Evolutionary conservation across 1,140 invertebrate genomes (phyloP).

Genomic region (Dendrolimus punctatus): DNA sequence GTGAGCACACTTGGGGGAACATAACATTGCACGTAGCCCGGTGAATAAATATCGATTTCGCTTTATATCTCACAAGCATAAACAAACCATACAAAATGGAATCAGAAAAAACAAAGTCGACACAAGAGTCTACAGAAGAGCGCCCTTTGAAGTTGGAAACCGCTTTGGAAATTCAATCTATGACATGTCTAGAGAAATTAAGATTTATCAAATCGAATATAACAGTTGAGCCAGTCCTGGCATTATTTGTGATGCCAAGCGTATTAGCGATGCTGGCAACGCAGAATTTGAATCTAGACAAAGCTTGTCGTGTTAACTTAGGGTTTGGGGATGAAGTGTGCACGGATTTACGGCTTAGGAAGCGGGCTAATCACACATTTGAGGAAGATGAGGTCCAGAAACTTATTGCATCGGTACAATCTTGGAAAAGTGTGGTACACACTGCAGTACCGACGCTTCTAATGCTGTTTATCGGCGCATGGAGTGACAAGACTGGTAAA

Average conservation of each 20-base stretch:
- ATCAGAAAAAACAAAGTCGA: conserved; percentile 4
- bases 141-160: conserved; percentile 35
- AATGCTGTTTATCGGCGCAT: conserved; percentile 74
- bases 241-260: conserved; percentile 53
- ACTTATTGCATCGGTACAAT: conserved; percentile 74
- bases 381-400: conserved; percentile 64
- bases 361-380: conserved; percentile 39
- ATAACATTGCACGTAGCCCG: too few relatives aligned
- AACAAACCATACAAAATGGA: conserved; percentile 18
- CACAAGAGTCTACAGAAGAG: conserved; percentile 25
- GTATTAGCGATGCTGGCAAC: conserved; percentile 48
- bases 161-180: conserved; percentile 30
- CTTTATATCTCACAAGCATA: conserved; percentile 17
- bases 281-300: conserved; percentile 61
- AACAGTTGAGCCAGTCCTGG: conserved; percentile 54
- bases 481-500: conserved; percentile 79
- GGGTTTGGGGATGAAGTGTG: conserved; percentile 46
- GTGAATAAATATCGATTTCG: too few relatives aligned
- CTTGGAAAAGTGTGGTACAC: conserved; percentile 71
- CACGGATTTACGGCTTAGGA: conserved; percentile 34
- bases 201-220: conserved; percentile 51
- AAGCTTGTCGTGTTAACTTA: conserved; percentile 54
- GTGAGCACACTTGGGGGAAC: conserved; percentile 4
- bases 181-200: conserved; percentile 42
- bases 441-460: conserved; percentile 71